phyloP scores from a whole-genome alignment of 2,797 vertebrate genomes.

The Falco naumanni region DNA sequence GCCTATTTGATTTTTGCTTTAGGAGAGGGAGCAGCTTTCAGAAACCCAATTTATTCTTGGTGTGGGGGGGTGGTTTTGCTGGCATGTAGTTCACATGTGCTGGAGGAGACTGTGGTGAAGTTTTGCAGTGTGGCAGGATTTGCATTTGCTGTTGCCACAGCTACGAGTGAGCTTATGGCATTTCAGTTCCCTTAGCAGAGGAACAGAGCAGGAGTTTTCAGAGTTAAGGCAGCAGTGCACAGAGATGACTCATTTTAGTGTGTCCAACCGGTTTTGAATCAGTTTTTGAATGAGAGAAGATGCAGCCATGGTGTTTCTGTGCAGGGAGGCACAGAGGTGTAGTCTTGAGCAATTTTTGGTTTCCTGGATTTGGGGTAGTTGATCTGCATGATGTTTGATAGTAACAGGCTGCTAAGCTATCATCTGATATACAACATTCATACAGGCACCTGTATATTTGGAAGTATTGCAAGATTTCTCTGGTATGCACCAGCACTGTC shows the following conservation, averaged over 20 bases:
- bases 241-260: not conserved
- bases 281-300: not conserved
- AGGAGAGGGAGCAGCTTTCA: not conserved
- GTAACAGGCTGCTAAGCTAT: not conserved
- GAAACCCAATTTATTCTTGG: not conserved
- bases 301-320: rapidly evolving
- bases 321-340: not conserved
- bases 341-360: not conserved
- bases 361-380: not conserved
- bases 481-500: rapidly evolving
- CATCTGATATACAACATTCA: rapidly evolving
- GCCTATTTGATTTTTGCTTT: not conserved
- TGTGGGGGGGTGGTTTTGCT: not conserved
- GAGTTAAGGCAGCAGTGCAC: not conserved
- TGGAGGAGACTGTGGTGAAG: not conserved
- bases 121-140: not conserved
- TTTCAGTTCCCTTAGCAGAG: not conserved
- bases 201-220: not conserved
- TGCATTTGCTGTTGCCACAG: not conserved
- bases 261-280: not conserved
- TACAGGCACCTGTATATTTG: not conserved
- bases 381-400: not conserved
- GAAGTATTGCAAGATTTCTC: not conserved
- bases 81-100: not conserved
- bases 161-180: not conserved